phyloP scores from a whole-genome alignment of 2,888 invertebrate species.

The Parnassius apollo region DNA sequence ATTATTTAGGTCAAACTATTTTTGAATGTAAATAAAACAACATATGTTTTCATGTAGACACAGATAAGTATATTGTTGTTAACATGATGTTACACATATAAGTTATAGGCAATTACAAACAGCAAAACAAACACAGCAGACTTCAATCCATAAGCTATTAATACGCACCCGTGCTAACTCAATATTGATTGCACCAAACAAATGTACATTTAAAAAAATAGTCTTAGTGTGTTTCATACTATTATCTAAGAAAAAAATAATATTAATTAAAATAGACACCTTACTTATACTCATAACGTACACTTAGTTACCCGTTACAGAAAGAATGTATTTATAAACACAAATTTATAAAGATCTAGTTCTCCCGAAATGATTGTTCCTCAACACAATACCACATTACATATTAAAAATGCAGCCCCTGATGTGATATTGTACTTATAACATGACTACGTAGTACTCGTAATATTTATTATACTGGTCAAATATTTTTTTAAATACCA shows the following conservation, averaged over 20 bases:
- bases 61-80: constrained; percentile 10
- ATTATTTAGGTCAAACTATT: not conserved
- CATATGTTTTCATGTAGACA: not conserved
- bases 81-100: constrained; percentile 7
- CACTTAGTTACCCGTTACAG: too few species aligned
- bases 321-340: too few species aligned
- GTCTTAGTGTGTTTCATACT: too few species aligned
- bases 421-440: not conserved
- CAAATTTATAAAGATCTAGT: too few species aligned
- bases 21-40: constrained; percentile 1
- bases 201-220: too few species aligned
- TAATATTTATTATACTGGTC: constrained; percentile 9
- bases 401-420: not conserved
- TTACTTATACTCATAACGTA: too few species aligned
- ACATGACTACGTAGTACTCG: not conserved
- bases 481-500: constrained; percentile 26
- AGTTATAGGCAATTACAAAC: constrained; percentile 3
- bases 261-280: too few species aligned
- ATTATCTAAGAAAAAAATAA: too few species aligned
- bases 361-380: too few species aligned
- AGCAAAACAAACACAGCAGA: not conserved
- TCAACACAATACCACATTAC: too few species aligned
- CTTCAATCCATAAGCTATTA: not conserved
- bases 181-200: too few species aligned
- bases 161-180: too few species aligned